Evolutionary conservation across 2,888 invertebrate species (phyloP).

Genomic region (Baccha elongata): DNA sequence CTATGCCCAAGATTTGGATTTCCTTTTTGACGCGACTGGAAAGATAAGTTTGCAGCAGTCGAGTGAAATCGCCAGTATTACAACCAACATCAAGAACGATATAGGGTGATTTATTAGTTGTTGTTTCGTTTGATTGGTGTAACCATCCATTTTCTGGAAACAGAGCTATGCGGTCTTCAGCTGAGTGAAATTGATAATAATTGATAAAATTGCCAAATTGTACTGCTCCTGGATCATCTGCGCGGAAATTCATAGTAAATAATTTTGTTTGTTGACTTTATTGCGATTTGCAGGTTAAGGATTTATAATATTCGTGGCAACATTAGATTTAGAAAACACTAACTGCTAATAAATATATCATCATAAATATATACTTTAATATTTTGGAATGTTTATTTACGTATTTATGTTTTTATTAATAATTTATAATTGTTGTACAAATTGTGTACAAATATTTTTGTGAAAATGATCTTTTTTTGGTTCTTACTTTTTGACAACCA

Average conservation of each 20-base stretch:
- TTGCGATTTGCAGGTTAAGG: no score
- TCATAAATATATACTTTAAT: no score
- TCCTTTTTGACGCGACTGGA: conserved; percentile 48
- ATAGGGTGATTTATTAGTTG: conserved; percentile 77
- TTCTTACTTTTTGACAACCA: no score
- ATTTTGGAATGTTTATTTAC: no score
- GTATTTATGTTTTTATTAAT: no score
- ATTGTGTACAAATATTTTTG: no score
- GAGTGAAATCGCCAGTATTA: conserved; percentile 90
- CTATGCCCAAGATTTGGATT: conserved; percentile 85
- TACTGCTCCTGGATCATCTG: conserved; percentile 89
- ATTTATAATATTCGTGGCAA: not conserved
- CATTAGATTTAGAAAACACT: not conserved
- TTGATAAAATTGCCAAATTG: conserved; percentile 93
- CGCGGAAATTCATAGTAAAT: conserved; percentile 79
- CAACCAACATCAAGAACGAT: conserved; percentile 85
- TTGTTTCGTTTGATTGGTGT: conserved; percentile 75
- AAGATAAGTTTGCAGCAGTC: conserved; percentile 84
- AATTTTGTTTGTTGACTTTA: not conserved
- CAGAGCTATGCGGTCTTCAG: conserved; percentile 86
- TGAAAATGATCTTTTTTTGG: no score
- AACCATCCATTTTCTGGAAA: conserved; percentile 84
- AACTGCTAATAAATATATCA: no score
- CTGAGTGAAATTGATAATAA: conserved; percentile 92
- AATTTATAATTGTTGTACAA: no score